Evolutionary conservation across 1,140 invertebrate species (phyloP).

Genomic region (Aphelenchoides fujianensis): DNA sequence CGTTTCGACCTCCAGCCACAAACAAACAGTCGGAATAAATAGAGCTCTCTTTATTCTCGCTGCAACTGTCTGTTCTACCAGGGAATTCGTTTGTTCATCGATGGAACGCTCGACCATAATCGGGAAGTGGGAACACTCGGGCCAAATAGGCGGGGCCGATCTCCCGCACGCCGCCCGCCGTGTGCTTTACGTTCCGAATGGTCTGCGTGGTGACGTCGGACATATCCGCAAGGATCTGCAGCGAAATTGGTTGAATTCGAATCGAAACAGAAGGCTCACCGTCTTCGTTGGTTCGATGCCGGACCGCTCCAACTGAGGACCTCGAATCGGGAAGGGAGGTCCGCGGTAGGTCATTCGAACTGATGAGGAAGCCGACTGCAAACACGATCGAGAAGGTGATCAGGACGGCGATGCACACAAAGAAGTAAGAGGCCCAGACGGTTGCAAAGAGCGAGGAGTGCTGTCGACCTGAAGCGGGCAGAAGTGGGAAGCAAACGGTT

Average conservation of each 20-base stretch:
- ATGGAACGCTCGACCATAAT: too few relatives aligned
- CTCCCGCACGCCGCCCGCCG: background rate
- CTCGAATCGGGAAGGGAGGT: background rate
- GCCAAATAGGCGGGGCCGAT: background rate
- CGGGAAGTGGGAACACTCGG: background rate
- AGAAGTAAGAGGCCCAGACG: constrained; percentile 36
- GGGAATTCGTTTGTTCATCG: too few relatives aligned
- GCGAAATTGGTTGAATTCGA: background rate
- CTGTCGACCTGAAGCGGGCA: constrained; percentile 6
- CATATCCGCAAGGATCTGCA: background rate
- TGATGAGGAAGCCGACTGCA: constrained; percentile 32
- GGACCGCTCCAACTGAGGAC: background rate
- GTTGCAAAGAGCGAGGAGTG: constrained; percentile 15
- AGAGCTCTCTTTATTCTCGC: too few relatives aligned
- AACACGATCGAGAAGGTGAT: constrained; percentile 37
- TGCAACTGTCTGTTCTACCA: too few relatives aligned
- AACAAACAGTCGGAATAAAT: too few relatives aligned
- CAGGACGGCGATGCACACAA: constrained; percentile 34
- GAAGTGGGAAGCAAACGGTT: background rate
- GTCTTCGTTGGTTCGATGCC: background rate
- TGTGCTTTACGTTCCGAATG: background rate
- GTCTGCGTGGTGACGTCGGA: background rate
- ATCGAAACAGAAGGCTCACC: background rate
- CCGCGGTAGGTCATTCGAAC: constrained; percentile 18
- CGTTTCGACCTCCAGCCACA: too few relatives aligned